Evolutionary conservation across 2,113 vertebrate species (phyloP).

Genomic region (Anolis carolinensis): DNA sequence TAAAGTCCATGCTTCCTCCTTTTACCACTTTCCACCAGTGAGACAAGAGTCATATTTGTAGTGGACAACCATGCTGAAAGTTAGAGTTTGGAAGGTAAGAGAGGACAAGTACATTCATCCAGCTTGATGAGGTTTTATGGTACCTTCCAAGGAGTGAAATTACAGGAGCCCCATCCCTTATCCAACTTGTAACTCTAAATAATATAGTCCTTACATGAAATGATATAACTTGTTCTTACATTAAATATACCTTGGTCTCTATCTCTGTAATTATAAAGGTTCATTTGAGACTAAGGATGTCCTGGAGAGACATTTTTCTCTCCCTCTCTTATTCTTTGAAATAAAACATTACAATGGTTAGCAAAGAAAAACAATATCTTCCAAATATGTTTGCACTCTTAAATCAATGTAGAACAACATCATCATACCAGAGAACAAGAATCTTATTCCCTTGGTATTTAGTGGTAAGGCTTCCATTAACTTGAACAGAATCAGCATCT

Average conservation of each 20-base stretch:
- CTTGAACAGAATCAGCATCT: background rate
- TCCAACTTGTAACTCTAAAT: background rate
- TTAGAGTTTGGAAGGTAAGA: no score
- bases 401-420: background rate
- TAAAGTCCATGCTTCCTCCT: no score
- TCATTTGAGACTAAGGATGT: background rate
- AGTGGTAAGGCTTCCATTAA: conserved; percentile 15
- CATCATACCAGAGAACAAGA: background rate
- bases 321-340: background rate
- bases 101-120: no score
- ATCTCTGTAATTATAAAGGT: background rate
- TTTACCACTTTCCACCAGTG: no score
- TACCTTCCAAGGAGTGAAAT: no score
- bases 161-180: no score
- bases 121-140: no score
- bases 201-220: no score
- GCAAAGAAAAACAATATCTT: background rate
- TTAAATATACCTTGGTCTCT: background rate
- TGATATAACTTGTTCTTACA: background rate
- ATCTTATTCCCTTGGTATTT: background rate
- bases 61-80: no score
- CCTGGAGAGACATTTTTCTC: background rate
- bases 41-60: no score
- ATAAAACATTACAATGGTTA: background rate
- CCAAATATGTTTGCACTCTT: background rate